Percentiles rank a stretch among this genome's conserved stretches.
Conservation (phyloP, 2,113 vertebrate species). For the Saccopteryx leptura region DNA sequence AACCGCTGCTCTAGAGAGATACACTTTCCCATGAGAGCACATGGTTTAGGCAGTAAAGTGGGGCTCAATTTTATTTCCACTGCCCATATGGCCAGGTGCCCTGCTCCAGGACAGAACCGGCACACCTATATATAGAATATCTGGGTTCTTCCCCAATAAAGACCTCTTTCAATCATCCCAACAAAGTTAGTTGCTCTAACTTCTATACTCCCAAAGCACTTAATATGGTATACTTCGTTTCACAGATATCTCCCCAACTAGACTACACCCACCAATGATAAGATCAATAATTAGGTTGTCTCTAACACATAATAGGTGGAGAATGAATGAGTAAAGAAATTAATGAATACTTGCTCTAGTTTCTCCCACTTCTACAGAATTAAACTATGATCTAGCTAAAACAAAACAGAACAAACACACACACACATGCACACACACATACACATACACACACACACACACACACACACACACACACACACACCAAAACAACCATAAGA, state of each 20-base stretch:
- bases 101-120: not conserved
- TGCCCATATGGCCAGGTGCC: not conserved
- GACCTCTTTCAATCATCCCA: not conserved
- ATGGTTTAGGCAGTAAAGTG: no score
- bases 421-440: not conserved
- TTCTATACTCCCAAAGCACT: not conserved
- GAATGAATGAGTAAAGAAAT: not conserved
- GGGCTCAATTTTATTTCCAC: not conserved
- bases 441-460: not conserved
- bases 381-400: conserved; percentile 21
- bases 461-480: not conserved
- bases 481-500: not conserved
- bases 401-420: not conserved
- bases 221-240: not conserved
- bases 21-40: no score
- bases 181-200: not conserved
- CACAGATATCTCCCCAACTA: not conserved
- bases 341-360: not conserved
- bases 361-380: not conserved
- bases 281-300: not conserved
- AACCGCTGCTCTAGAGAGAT: not conserved
- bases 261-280: not conserved
- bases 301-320: not conserved
- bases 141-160: not conserved
- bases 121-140: not conserved